Base-by-base conservation (phyloP, 2,888 invertebrate species). In the Siphonodentalium dalli region DNA sequence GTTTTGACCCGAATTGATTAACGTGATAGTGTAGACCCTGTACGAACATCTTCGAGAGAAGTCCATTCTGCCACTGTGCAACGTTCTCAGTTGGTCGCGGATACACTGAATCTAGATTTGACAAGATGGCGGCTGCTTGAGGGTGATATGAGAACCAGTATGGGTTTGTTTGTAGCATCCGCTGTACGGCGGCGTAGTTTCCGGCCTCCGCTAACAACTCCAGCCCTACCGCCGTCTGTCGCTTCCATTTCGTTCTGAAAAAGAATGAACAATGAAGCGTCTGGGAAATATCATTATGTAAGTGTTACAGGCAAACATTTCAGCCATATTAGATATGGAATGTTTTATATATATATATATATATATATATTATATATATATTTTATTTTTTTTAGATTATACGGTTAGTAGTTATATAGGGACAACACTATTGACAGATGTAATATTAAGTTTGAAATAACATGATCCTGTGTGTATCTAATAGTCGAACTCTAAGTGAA, bases 131-230 rank as follows among this genome's bases (percentile, higher is more conserved):
- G 4, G 73, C 68, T 1, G 75, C 71, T 50, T 74, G 75, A 0
- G 78, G 75, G 44, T 75, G 74, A 63, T 78, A 78, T n/a, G 78
- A 69, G 44, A 74, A 69, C 82, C 82, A 82, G 69, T 82, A 81
- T 0, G 81, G 80, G 63, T 80, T 81, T 23, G 72, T 72, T 56
- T 81, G 81, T 15, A 86, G 75, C 61, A 98, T 86, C 60, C 97
- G 87, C 84, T 97, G 97, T 77, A 99, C 93, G n/a, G 98, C 98
- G 1, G 96, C 96, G 84, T 93, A 94, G 85, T 97, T 98, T 8
- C 95, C 95, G 0, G 97, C 95, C 82, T 99, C 99, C 2, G 96
- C 94, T 51, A 99, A 85, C 34, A 99, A 87, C 81, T 99, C 99
- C 68, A 97, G 83, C 0, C 98, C 97, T 2, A 98, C 98, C 0